phyloP scores from a whole-genome alignment of 2,888 invertebrate genomes.

The Brachypalpus laphriformis region DNA sequence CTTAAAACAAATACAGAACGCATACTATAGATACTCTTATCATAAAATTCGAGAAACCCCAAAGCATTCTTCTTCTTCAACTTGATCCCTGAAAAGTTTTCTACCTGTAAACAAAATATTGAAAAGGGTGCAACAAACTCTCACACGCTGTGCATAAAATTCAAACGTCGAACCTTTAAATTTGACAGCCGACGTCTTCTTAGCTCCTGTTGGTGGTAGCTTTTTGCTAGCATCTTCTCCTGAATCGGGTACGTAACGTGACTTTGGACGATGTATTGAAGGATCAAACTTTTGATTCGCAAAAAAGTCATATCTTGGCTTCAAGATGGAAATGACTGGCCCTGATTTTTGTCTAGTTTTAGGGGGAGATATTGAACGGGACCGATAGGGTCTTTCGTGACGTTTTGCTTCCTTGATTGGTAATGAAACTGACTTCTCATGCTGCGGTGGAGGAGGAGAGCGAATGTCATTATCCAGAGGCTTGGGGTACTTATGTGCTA shows the following conservation, averaged over 20 bases:
- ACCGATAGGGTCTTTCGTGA: conserved; percentile 79
- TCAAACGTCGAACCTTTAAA: conserved; percentile 79
- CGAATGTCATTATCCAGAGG: conserved; percentile 86
- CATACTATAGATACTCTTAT: neutral
- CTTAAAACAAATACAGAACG: neutral
- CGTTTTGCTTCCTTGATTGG: conserved; percentile 35
- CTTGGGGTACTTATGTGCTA: conserved; percentile 90
- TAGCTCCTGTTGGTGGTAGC: conserved; percentile 71
- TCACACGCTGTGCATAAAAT: conserved; percentile 74
- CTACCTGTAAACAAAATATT: conserved; percentile 38
- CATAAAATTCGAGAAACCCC: neutral
- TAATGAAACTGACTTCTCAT: conserved; percentile 34
- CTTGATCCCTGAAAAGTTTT: neutral
- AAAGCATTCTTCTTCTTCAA: neutral
- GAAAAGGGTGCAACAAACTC: conserved; percentile 44
- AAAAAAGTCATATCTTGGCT: conserved; percentile 84
- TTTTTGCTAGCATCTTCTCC: conserved; percentile 86
- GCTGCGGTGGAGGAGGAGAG: conserved; percentile 30
- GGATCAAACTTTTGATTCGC: conserved; percentile 89
- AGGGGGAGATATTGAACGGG: conserved; percentile 84
- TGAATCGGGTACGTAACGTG: conserved; percentile 88
- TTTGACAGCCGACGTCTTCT: conserved; percentile 79
- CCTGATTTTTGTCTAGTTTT: conserved; percentile 79
- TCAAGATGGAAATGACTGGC: conserved; percentile 82
- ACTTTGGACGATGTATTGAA: conserved; percentile 88